Evolutionary conservation across 2,113 vertebrate genomes (phyloP).

Genomic region (Chinchilla lanigera): DNA sequence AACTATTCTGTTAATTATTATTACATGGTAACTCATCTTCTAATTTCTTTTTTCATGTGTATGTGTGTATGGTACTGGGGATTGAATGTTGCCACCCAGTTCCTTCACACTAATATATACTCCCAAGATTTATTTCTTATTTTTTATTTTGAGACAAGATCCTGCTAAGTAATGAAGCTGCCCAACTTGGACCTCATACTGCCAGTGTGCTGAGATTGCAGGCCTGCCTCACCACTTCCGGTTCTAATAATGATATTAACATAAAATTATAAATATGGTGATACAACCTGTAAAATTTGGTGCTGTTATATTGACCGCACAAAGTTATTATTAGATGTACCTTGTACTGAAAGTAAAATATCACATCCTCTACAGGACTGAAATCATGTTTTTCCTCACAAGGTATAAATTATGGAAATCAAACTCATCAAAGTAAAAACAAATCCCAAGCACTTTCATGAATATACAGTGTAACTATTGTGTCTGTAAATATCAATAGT

Average conservation of each 20-base stretch:
- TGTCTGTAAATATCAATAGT: not conserved
- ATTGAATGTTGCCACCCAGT: not conserved
- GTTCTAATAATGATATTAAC: not conserved
- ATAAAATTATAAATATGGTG: not conserved
- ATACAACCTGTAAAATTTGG: not conserved
- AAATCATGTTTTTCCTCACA: not conserved
- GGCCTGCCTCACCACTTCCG: not conserved
- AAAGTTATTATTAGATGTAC: not conserved
- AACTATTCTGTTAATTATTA: not conserved
- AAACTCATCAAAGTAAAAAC: not conserved
- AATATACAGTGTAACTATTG: not conserved
- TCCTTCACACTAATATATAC: not conserved
- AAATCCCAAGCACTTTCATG: not conserved
- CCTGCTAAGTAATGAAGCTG: not conserved
- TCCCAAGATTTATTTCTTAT: not conserved
- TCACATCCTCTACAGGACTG: accelerated
- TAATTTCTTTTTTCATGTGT: not conserved
- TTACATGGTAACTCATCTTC: not conserved
- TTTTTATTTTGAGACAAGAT: not conserved
- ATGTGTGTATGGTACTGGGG: not conserved
- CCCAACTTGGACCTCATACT: not conserved
- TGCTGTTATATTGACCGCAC: not conserved
- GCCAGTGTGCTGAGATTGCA: not conserved
- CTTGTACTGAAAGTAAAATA: not conserved
- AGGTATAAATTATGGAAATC: not conserved